Percentiles rank a stretch among this genome's conserved stretches.
Conservation (phyloP, 2,113 vertebrate species). For the Albula goreensis region DNA sequence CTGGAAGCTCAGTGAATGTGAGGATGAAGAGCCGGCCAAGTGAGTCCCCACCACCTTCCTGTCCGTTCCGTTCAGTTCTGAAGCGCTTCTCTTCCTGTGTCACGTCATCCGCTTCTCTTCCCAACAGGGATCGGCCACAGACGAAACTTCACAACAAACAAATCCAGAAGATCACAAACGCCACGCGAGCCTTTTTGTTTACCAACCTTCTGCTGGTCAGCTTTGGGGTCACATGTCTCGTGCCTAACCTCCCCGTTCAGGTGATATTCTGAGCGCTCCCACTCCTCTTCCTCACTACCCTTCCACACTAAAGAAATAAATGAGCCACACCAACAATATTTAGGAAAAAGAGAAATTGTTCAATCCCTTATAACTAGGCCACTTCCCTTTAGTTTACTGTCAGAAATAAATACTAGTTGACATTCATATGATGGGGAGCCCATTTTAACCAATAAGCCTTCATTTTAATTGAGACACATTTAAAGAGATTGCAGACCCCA, state of each 20-base stretch:
- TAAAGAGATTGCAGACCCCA: not conserved
- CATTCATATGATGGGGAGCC: no score
- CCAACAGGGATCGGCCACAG: conserved; percentile 75
- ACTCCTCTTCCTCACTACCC: not conserved
- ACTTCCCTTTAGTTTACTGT: no score
- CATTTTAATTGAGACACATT: not conserved
- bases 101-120: conserved; percentile 25
- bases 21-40: conserved; percentile 70
- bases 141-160: conserved; percentile 80
- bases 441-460: not conserved
- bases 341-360: no score
- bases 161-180: conserved; percentile 90
- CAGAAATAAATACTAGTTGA: no score
- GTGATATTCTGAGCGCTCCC: conserved; percentile 55
- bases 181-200: conserved; percentile 91
- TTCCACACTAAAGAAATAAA: not conserved
- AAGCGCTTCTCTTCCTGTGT: not conserved
- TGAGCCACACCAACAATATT: no score
- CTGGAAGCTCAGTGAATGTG: conserved; percentile 91
- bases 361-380: no score
- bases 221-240: conserved; percentile 87
- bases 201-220: conserved; percentile 91
- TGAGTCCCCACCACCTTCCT: conserved; percentile 50
- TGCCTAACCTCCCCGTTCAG: conserved; percentile 85
- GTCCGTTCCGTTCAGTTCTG: not conserved